Percentiles rank a stretch among this genome's conserved stretches.
Evolutionary conservation across 2,797 vertebrate genomes (phyloP).

Genomic region (Benthosema pterotum): DNA sequence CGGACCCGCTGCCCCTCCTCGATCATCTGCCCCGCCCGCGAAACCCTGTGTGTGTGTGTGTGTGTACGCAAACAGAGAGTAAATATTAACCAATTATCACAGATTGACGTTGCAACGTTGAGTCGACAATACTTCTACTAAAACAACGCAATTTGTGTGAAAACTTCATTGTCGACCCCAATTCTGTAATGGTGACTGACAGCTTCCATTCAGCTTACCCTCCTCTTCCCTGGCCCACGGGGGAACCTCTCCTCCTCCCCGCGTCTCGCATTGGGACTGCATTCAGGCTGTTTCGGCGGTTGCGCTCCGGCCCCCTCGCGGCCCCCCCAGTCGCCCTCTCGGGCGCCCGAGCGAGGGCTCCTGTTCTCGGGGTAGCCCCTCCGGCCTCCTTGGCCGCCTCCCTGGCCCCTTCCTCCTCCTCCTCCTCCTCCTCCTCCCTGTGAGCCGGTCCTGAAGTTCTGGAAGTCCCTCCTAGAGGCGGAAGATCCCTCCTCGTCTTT

Average conservation of each 20-base stretch:
- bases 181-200: too few species aligned
- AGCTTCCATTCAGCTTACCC: slow-evolving; percentile 57
- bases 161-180: too few species aligned
- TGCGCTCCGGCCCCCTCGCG: slow-evolving; percentile 33
- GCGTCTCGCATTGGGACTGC: slow-evolving; percentile 39
- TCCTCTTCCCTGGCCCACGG: slow-evolving; percentile 61
- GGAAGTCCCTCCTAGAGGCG: slow-evolving; percentile 58
- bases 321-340: slow-evolving; percentile 59
- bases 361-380: slow-evolving; percentile 66
- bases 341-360: slow-evolving; percentile 41
- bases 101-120: neutral
- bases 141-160: too few species aligned
- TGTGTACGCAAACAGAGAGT: too few species aligned
- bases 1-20: slow-evolving; percentile 36
- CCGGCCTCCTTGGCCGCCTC: slow-evolving; percentile 49
- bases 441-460: slow-evolving; percentile 56
- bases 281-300: slow-evolving; percentile 65
- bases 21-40: slow-evolving; percentile 58
- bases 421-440: slow-evolving; percentile 55
- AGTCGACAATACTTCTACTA: neutral
- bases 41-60: slow-evolving; percentile 69
- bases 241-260: slow-evolving; percentile 70
- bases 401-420: slow-evolving; percentile 52
- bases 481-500: slow-evolving; percentile 57
- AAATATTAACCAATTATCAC: too few species aligned